Evolutionary conservation across 2,888 invertebrate genomes (phyloP).

Genomic region (Spilarctia lutea): DNA sequence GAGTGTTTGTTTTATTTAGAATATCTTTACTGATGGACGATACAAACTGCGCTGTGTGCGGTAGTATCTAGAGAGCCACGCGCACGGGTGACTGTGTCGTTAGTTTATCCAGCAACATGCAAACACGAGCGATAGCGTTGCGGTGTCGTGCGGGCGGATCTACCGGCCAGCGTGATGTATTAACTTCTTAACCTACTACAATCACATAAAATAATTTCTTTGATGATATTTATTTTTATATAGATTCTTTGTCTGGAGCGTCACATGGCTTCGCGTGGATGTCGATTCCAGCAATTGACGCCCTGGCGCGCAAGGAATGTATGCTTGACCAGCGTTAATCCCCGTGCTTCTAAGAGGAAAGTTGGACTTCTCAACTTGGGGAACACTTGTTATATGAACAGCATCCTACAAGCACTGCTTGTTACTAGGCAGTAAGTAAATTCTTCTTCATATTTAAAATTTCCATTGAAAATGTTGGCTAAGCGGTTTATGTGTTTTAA

Average conservation of each 20-base stretch:
- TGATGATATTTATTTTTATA: constrained; percentile 17
- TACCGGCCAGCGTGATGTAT: constrained; percentile 15
- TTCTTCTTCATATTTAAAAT: not conserved
- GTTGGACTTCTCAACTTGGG: constrained; percentile 94
- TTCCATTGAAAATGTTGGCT: not conserved
- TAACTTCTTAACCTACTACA: not conserved
- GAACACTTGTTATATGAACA: constrained; percentile 96
- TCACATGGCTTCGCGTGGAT: constrained; percentile 78
- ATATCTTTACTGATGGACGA: not conserved
- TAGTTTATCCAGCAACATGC: constrained; percentile 21
- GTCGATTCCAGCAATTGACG: constrained; percentile 62
- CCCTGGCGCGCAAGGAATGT: constrained; percentile 68
- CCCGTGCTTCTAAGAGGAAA: constrained; percentile 74
- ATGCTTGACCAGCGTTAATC: constrained; percentile 52
- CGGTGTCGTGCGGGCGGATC: not conserved
- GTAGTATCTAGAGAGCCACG: constrained; percentile 27
- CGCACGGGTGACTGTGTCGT: constrained; percentile 23
- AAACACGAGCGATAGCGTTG: constrained; percentile 13
- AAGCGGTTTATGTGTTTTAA: not conserved
- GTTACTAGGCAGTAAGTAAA: constrained; percentile 91
- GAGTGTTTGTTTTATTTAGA: not conserved
- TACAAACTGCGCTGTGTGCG: constrained; percentile 5
- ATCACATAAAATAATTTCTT: not conserved
- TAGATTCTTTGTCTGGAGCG: constrained; percentile 75
- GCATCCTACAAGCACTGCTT: constrained; percentile 93